Evolutionary conservation across 2,113 vertebrate genomes (phyloP).

Genomic region (Macquaria australasica): DNA sequence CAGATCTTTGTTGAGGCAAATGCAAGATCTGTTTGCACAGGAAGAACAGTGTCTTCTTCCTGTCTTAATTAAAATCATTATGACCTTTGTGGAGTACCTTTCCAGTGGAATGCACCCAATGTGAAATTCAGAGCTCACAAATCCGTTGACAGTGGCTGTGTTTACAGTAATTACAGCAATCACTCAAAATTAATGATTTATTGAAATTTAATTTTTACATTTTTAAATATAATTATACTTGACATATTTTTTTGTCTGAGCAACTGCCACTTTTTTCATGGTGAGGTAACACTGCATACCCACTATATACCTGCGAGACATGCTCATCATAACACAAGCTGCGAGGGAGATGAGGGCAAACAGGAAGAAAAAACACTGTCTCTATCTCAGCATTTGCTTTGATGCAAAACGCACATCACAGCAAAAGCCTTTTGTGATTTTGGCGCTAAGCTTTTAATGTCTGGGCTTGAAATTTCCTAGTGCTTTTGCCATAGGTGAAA

Average conservation of each 20-base stretch:
- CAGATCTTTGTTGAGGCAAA: not conserved
- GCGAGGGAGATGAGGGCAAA: slow-evolving; percentile 26
- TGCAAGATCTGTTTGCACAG: not conserved
- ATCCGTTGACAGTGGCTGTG: not conserved
- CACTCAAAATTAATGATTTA: not conserved
- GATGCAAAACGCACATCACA: slow-evolving; percentile 56
- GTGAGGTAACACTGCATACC: not conserved
- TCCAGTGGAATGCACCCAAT: not conserved
- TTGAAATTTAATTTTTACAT: not conserved
- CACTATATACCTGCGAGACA: slow-evolving; percentile 4
- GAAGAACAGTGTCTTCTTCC: not conserved
- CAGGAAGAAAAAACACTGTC: slow-evolving; percentile 5
- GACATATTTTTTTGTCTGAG: not conserved
- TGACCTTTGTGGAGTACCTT: not conserved
- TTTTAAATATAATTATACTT: not conserved
- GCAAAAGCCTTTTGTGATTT: slow-evolving; percentile 52
- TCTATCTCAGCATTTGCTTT: slow-evolving; percentile 55
- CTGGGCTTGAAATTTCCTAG: slow-evolving; percentile 22
- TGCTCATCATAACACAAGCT: slow-evolving; percentile 11
- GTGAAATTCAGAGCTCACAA: not conserved
- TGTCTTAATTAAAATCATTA: not conserved
- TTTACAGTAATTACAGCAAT: not conserved
- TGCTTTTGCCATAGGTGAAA: slow-evolving; percentile 62
- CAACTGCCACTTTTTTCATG: not conserved
- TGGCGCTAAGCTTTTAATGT: slow-evolving; percentile 54